Conservation (phyloP, 2,797 vertebrate species). For the Etheostoma perlongum region DNA sequence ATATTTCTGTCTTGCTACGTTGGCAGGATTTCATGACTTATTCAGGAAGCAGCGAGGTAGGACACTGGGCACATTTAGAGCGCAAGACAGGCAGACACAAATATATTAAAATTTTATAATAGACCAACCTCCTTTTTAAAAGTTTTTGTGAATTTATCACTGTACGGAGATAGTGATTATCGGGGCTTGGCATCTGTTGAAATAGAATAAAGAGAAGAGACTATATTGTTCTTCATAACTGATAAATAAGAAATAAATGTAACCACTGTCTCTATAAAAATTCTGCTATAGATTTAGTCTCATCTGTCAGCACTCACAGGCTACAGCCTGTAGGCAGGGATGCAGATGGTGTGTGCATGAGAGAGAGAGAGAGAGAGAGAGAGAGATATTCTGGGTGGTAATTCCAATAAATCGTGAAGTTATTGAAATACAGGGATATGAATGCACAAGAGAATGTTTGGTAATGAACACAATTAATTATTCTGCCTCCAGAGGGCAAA, state of each 20-base stretch:
- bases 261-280: constrained; percentile 41
- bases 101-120: constrained; percentile 16
- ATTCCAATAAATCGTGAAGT: constrained; percentile 65
- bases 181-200: neutral
- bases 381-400: constrained; percentile 59
- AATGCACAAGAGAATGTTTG: constrained; percentile 70
- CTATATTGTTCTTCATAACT: constrained; percentile 30
- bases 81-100: constrained; percentile 23
- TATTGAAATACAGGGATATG: constrained; percentile 69
- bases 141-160: constrained; percentile 37
- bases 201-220: constrained; percentile 13
- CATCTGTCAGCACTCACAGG: constrained; percentile 56
- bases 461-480: constrained; percentile 83
- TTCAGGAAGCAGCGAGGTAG: constrained; percentile 28
- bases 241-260: constrained; percentile 38
- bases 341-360: constrained; percentile 15
- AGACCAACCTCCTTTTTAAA: constrained; percentile 2
- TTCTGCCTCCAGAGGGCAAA: constrained; percentile 66
- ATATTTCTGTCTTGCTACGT: constrained; percentile 17
- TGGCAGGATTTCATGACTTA: constrained; percentile 30
- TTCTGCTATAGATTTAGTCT: constrained; percentile 60
- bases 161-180: constrained; percentile 12
- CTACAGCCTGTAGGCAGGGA: constrained; percentile 51
- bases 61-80: constrained; percentile 28
- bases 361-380: constrained; percentile 16